phyloP scores from a whole-genome alignment of 2,113 vertebrate species.

The Pelmatolapia mariae region DNA sequence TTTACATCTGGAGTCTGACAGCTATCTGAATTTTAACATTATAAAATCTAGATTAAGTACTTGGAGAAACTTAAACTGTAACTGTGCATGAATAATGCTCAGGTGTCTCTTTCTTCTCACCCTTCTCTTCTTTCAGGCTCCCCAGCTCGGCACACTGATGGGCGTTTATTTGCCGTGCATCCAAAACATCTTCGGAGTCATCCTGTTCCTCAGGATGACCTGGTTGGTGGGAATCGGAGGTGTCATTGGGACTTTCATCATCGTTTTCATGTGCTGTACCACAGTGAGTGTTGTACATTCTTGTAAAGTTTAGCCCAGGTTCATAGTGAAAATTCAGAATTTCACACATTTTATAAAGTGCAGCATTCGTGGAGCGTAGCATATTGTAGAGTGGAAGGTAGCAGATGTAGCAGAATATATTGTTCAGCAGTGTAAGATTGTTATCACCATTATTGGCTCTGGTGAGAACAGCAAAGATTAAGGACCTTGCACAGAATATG shows the following conservation, averaged over 20 bases:
- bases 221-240: constrained; percentile 97
- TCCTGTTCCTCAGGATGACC: constrained; percentile 96
- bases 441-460: background rate
- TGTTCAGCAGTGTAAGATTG: background rate
- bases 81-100: background rate
- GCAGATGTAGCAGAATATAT: background rate
- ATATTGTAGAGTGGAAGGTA: background rate
- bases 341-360: background rate
- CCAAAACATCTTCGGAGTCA: constrained; percentile 99
- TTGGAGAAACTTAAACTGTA: background rate
- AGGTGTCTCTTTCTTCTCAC: background rate
- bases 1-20: background rate
- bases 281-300: constrained; percentile 77
- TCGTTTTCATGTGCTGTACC: constrained; percentile 95
- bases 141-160: constrained; percentile 96
- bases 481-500: background rate
- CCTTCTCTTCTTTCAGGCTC: constrained; percentile 72
- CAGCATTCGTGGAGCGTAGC: background rate
- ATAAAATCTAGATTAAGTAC: background rate
- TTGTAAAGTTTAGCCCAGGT: background rate
- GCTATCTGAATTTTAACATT: background rate
- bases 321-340: background rate
- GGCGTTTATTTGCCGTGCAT: constrained; percentile 96
- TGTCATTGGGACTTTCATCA: constrained; percentile 91
- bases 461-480: background rate